Conservation (phyloP, 30 jellyfish, hydroid and myxozoan species). For the Mastigias papua region DNA sequence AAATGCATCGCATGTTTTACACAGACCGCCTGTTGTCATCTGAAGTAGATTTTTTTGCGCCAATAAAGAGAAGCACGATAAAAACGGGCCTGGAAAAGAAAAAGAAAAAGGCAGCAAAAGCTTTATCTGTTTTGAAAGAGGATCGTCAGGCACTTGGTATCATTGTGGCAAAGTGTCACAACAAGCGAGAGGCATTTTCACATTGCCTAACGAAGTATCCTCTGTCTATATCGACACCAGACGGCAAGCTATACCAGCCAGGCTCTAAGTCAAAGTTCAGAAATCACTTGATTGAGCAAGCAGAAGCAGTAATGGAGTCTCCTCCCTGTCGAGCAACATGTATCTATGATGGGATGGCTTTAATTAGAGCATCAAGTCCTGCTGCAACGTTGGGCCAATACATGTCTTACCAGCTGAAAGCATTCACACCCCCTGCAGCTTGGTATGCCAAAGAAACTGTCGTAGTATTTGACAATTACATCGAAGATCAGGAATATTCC, state of each 20-base stretch:
- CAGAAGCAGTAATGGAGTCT: conserved; percentile 53
- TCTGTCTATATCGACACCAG: conserved; percentile 72
- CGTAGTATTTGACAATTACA: conserved; percentile 66
- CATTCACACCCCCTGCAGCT: conserved; percentile 59
- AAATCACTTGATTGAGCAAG: conserved; percentile 41
- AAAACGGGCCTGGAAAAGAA: conserved; percentile 31
- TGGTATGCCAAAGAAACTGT: conserved; percentile 54
- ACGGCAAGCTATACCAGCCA: conserved; percentile 59
- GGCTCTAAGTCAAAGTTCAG: conserved; percentile 52
- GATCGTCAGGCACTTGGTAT: conserved; percentile 68
- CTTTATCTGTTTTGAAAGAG: conserved; percentile 60
- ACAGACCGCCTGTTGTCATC: conserved; percentile 24
- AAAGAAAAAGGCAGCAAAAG: conserved; percentile 34
- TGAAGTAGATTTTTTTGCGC: conserved; percentile 58
- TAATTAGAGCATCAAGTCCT: conserved; percentile 59
- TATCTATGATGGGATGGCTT: conserved; percentile 68
- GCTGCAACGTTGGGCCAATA: conserved; percentile 67
- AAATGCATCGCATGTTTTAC: conserved; percentile 60
- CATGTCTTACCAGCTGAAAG: conserved; percentile 70
- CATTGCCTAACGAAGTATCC: conserved; percentile 72
- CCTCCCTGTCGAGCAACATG: conserved; percentile 47
- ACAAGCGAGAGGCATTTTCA: conserved; percentile 69
- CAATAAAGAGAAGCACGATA: conserved; percentile 57
- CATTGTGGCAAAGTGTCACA: conserved; percentile 68
- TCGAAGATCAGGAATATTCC: conserved; percentile 61